Percentiles rank a stretch among this genome's conserved stretches.
Conservation (phyloP, 2,888 invertebrate species). For the Orthonevra nobilis region DNA sequence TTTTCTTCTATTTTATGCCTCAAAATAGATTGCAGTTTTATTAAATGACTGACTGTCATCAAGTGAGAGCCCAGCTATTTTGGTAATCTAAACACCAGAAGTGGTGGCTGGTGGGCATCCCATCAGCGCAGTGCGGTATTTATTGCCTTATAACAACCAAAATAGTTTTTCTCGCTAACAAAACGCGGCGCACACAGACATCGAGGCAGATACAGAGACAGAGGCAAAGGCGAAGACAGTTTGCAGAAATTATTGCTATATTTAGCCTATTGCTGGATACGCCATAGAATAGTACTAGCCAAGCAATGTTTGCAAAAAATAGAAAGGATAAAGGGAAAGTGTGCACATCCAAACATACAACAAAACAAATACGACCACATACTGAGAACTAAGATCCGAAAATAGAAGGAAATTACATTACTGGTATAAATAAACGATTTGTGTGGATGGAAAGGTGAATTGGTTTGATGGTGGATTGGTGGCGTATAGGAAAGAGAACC, state of each 20-base stretch:
- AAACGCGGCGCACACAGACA: too few relatives aligned
- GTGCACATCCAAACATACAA: conserved; percentile 14
- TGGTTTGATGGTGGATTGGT: conserved; percentile 6
- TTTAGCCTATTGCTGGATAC: conserved; percentile 51
- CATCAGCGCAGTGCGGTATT: conserved; percentile 4
- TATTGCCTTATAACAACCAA: conserved; percentile 23
- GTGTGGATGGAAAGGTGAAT: conserved; percentile 55
- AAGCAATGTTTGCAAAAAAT: conserved; percentile 56
- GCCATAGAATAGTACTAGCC: not conserved
- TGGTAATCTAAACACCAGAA: conserved; percentile 28
- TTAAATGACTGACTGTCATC: conserved; percentile 23
- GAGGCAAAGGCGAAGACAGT: too few relatives aligned
- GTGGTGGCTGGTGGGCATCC: conserved; percentile 18
- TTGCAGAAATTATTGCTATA: too few relatives aligned
- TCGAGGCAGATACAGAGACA: too few relatives aligned
- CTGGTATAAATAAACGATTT: conserved; percentile 62
- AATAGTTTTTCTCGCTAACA: conserved; percentile 15
- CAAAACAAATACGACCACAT: conserved; percentile 22
- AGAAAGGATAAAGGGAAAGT: conserved; percentile 64
- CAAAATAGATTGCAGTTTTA: conserved; percentile 19
- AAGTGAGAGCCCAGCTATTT: conserved; percentile 35
- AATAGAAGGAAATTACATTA: conserved; percentile 67
- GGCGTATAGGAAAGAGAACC: conserved; percentile 3
- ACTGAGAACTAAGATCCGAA: conserved; percentile 50
- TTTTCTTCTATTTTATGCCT: too few relatives aligned